Evolutionary conservation across 2,888 invertebrate genomes (phyloP).

Genomic region (Gasteruption jaculator): DNA sequence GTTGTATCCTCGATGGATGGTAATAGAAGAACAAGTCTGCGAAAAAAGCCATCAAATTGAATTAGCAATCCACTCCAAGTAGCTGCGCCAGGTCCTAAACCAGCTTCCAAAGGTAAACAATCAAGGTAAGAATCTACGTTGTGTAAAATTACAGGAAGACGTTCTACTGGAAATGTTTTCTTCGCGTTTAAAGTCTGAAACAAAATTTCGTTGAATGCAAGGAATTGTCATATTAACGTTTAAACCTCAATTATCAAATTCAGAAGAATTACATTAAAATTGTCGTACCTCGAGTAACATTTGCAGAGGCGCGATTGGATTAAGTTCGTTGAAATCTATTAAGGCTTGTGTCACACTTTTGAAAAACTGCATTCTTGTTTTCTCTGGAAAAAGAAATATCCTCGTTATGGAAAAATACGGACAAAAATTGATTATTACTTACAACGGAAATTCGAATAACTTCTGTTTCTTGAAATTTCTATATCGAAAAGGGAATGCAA

Average conservation of each 20-base stretch:
- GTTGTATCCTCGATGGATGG: slow-evolving; percentile 67
- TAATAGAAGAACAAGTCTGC: slow-evolving; percentile 69
- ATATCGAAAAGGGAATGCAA: too few species aligned
- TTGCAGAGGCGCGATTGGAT: slow-evolving; percentile 90
- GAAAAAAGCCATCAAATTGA: slow-evolving; percentile 82
- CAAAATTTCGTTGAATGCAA: slow-evolving; percentile 14
- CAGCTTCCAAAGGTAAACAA: slow-evolving; percentile 80
- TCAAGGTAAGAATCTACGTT: slow-evolving; percentile 94
- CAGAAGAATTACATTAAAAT: slow-evolving; percentile 2
- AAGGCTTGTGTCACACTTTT: slow-evolving; percentile 90
- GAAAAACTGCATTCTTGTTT: slow-evolving; percentile 79
- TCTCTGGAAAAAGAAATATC: slow-evolving; percentile 53
- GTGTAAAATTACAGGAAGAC: slow-evolving; percentile 73
- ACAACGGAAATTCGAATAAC: too few species aligned
- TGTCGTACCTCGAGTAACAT: slow-evolving; percentile 72
- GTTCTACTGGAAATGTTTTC: slow-evolving; percentile 68
- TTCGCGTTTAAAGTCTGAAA: slow-evolving; percentile 69
- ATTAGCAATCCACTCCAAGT: slow-evolving; percentile 78
- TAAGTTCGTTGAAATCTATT: slow-evolving; percentile 93
- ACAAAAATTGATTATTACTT: too few species aligned
- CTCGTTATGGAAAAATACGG: neutral
- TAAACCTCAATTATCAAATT: slow-evolving; percentile 1
- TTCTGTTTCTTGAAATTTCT: too few species aligned
- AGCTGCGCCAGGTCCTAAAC: slow-evolving; percentile 63
- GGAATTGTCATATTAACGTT: slow-evolving; percentile 1